Evolutionary conservation across 2,797 vertebrate genomes (phyloP).

Genomic region (Gallinago nigripennis): DNA sequence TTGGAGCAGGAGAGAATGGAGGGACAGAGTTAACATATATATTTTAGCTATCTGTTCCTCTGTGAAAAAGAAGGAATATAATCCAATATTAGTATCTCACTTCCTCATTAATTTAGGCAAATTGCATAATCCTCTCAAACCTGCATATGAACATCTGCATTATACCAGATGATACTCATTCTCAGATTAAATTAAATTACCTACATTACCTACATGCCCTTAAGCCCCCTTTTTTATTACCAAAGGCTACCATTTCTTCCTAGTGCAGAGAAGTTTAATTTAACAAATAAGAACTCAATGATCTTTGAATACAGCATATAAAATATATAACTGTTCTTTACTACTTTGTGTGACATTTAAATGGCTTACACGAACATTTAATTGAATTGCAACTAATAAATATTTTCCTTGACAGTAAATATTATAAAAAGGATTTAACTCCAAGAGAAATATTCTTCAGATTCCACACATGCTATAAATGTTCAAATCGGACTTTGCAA

Average conservation of each 20-base stretch:
- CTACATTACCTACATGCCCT: conserved; percentile 15
- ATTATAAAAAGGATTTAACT: neutral
- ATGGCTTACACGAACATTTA: neutral
- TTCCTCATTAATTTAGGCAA: neutral
- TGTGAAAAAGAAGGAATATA: conserved; percentile 7
- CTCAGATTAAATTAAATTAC: conserved; percentile 42
- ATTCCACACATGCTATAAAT: neutral
- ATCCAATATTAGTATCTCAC: neutral
- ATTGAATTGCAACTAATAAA: neutral
- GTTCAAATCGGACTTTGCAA: neutral
- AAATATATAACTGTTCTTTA: neutral
- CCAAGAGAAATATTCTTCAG: neutral
- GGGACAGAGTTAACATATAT: neutral
- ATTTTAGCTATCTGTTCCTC: neutral
- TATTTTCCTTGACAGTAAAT: neutral
- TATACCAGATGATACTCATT: neutral
- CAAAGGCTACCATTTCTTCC: neutral
- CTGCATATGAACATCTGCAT: neutral
- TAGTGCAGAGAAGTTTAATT: neutral
- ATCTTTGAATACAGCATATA: neutral
- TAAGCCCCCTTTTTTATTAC: neutral
- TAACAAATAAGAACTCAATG: neutral
- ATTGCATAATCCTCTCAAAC: conserved; percentile 28
- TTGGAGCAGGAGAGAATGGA: neutral
- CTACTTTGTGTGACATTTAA: neutral